Evolutionary conservation across 2,797 vertebrate species (phyloP), one percentile per base, ranked within the genome.

Genomic region (Morelia viridis): DNA sequence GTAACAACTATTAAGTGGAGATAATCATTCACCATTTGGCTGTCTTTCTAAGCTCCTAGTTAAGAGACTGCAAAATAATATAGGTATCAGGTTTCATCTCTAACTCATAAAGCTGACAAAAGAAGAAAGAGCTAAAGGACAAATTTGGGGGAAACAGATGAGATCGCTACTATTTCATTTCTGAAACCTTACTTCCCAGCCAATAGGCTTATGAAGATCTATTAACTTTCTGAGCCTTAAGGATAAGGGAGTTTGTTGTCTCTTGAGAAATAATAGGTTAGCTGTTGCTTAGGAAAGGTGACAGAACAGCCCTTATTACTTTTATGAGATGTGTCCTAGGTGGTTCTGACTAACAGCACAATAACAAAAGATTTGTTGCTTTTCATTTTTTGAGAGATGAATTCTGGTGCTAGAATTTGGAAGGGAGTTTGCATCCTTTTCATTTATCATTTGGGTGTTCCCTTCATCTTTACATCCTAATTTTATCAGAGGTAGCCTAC

Each of bases 121-220:
- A 93, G 90, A 95, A 93, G 86, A 89, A 86, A 92, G 90, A 93
- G 62, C 91, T 93, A 92, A 92, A 89, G 93, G 94, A 91, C 35
- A 93, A 94, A 94, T 94, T 90, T 85, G 85, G 31, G 62, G 94
- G 90, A 93, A 94, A 90, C 93, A 96, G 93, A 92, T 92, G 94
- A 94, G 85, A 60, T 84, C 91, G 87, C 62, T 93, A n/a, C 90
- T 94, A 62, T 85, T 91, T 93, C 92, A 90, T 61, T 94, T 93
- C 57, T 91, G 10, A 95, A 96, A 93, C 89, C 90, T 96, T 91
- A 76, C 65, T 93, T 94, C 93, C 95, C 94, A 93, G 88, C 89
- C 92, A 90, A 93, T 76, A 87, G 19, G 92, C 85, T 92, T 85
- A 88, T 87, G 60, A 3, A 41, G 88, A 60, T 94, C 93, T 94